A percentile compares a stretch with the other conserved stretches of the same genome.
These are phyloP conservation scores for Pseudorectes ferrugineus DNA, from an alignment of 2,113 vertebrate species.

Conservation along the genomic window DNA sequence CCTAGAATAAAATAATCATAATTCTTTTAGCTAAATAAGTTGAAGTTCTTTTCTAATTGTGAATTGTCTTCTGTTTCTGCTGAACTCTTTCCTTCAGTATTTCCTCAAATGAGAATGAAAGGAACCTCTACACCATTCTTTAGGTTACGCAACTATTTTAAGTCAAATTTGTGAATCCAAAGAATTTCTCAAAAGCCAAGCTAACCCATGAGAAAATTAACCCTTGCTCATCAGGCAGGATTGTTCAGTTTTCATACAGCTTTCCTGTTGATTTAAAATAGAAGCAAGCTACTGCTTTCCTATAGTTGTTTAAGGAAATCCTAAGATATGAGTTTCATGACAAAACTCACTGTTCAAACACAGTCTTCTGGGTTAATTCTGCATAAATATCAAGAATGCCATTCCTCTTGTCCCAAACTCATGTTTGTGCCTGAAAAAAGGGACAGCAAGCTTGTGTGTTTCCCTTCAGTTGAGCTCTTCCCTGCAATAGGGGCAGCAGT, in stretches of 20 bases:
- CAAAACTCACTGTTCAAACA: background rate
- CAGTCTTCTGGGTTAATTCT: background rate
- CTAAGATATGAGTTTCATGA: background rate
- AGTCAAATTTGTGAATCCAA: background rate
- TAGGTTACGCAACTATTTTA: background rate
- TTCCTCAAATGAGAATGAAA: background rate
- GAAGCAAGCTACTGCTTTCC: background rate
- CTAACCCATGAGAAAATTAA: background rate
- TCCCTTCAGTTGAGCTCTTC: background rate
- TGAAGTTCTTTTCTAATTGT: background rate
- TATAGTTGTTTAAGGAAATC: background rate
- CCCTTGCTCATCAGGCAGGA: background rate
- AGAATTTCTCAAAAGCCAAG: background rate
- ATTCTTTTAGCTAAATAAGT: background rate
- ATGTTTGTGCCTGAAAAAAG: background rate
- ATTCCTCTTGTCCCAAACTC: background rate
- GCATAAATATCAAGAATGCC: background rate
- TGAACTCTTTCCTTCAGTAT: background rate
- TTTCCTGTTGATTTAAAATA: background rate
- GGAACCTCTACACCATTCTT: background rate
- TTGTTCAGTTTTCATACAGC: background rate
- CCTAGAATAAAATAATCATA: background rate
- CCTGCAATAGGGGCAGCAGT: background rate
- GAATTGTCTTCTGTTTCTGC: background rate
- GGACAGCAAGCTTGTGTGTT: background rate